These are phyloP conservation scores for Diplazon laetatorius DNA, from an alignment of 2,888 invertebrate species.

Conservation along the genomic window DNA sequence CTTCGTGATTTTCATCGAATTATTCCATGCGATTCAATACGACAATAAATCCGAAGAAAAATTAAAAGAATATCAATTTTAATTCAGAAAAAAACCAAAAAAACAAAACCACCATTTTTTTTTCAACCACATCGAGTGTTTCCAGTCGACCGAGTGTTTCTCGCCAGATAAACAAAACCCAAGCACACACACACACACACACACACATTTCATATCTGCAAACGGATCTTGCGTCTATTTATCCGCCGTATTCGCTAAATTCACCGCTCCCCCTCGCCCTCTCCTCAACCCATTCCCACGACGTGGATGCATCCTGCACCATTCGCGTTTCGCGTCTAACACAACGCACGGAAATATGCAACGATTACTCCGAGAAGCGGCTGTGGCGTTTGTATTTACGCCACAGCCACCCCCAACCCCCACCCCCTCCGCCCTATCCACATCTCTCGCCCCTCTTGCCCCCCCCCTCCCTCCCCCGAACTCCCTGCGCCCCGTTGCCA, in stretches of 20 bases:
- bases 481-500: no score
- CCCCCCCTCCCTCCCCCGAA: no score
- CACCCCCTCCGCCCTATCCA: no score
- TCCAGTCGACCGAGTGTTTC: background rate
- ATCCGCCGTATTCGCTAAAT: slow-evolving; percentile 11
- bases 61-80: background rate
- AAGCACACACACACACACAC: slow-evolving; percentile 22
- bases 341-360: slow-evolving; percentile 22
- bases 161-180: slow-evolving; percentile 29
- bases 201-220: no score
- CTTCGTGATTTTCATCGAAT: no score
- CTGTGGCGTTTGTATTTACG: slow-evolving; percentile 40
- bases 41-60: no score
- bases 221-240: slow-evolving; percentile 43
- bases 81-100: background rate
- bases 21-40: no score
- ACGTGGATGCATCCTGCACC: no score
- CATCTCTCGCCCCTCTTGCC: no score
- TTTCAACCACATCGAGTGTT: background rate
- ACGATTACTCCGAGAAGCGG: slow-evolving; percentile 1
- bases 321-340: background rate
- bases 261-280: slow-evolving; percentile 18
- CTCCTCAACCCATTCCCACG: no score
- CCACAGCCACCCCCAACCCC: no score
- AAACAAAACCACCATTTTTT: background rate